phyloP scores from a whole-genome alignment of 2,888 invertebrate genomes.

The Tetragnatha montana region DNA sequence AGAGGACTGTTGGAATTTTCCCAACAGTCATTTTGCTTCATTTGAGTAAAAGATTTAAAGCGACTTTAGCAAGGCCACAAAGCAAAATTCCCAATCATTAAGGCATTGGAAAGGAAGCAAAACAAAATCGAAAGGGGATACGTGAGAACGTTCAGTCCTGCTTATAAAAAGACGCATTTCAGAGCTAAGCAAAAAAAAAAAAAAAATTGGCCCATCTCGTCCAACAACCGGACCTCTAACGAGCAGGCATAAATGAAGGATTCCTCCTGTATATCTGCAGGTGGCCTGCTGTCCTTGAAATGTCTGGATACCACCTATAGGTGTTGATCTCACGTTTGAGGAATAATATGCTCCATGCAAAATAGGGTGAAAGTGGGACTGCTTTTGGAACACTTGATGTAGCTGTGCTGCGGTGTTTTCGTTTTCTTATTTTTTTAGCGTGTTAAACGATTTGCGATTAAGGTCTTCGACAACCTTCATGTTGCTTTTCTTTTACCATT shows the following conservation, averaged over 20 bases:
- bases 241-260: background rate
- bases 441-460: too few species aligned
- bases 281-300: conserved; percentile 39
- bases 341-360: background rate
- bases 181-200: background rate
- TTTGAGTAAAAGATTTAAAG: too few species aligned
- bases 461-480: too few species aligned
- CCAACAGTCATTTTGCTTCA: too few species aligned
- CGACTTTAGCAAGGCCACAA: too few species aligned
- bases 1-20: too few species aligned
- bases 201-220: background rate
- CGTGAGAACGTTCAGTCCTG: background rate
- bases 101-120: background rate
- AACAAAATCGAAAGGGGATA: background rate
- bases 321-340: conserved; percentile 8
- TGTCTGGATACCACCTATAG: conserved; percentile 41
- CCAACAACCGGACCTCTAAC: background rate
- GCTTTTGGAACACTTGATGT: background rate
- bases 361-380: background rate
- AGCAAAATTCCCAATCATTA: too few species aligned
- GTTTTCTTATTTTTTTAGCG: too few species aligned
- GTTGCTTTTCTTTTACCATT: too few species aligned
- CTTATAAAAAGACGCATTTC: background rate
- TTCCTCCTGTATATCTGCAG: conserved; percentile 19
- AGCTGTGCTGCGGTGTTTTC: too few species aligned